Evolutionary conservation across 2,113 vertebrate genomes (phyloP), one percentile per base, ranked within the genome.

Genomic region (Scomber scombrus): DNA sequence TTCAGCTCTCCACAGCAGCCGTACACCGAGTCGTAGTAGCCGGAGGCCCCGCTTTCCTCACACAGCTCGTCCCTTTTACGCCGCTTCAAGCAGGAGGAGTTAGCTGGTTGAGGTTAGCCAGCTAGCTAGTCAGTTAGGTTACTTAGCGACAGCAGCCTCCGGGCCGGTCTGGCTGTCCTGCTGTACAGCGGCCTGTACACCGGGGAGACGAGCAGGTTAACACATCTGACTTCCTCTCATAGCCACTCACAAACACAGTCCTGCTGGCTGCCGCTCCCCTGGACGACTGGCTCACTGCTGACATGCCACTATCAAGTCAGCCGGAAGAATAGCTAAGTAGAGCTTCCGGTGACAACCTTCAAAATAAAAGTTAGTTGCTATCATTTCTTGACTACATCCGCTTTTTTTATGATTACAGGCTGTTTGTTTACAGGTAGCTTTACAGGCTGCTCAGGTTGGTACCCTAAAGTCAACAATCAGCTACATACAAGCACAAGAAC

Each of bases 1-100:
- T 76, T 70, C 21, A 18, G 79, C 51, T 91, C 87, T 79, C 84
- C 89, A 71, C 78, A 66, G 75, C 86, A 89, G 86, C 63, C 29
- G 52, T 18, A 34, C 71, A 82, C 26, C 77, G 51, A 80, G 63
- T 80, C 51, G 91, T 84, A 82, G 72, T 82, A 80, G 84, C 87
- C 85, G 57, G 89, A 93, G 94, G 91, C 91, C 92, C 92, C 88
- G 83, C 85, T 86, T 72, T 75, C 73, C 75, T 79, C 86, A 34
- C 88, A 47, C 86, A 18, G 75, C 43, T 82, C 82, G 78, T 40
- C 71, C 31, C 45, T 57, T 26, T 31, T 43, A 45, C 52, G 51
- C 54, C 12, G 45, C 57, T 55, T 52, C 5, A 16, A 0, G 78
- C 51, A 11, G 78, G 71, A 56, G 31, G 46, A 90, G 71, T 69